Evolutionary conservation across 1,140 invertebrate species (phyloP), one percentile per base, ranked within the genome.

Genomic region (Maconellicoccus hirsutus): DNA sequence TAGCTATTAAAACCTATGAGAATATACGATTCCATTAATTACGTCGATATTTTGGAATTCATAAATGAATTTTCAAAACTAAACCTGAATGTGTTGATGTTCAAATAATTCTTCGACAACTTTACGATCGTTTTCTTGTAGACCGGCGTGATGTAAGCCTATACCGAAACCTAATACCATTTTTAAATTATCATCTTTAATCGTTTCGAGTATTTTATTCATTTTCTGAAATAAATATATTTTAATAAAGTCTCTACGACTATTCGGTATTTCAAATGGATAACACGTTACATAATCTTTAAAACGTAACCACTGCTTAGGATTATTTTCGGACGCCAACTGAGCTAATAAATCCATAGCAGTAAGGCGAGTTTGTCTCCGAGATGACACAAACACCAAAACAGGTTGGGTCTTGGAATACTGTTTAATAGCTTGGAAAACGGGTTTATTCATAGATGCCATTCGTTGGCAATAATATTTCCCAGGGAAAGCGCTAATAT

Each of bases 401-500:
- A 91, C 86, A 0, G 98, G 29, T 77, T 98, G 88, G 7, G 82
- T 79, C 0, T 94, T 93, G 0, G 96, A 96, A 80, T 98, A 92
- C 71, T 92, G 89, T 70, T 89, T 86, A 73, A 99, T 98, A 0
- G 94, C 93, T 82, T 96, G 91, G 81, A 93, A 99, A 1, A 93
- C 91, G n/a, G 98, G 96, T 77, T 96, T 93, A 81, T 99, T 99
- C 98, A 99, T 99, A 0, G 95, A 93, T 39, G 96, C 92, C 98
- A 99, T 99, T 72, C 98, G 85, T 0, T 98, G 97, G 79, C 98
- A 99, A 81, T 99, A 99, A 79, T 99, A 94, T 76, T 98, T 95
- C 0, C 94, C 96, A 0, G 93, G 88, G 79, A 94, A 98, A 0
- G 95, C 95, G 71, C 86, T 83, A 71, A 97, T 93, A 77, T 98